phyloP scores from a whole-genome alignment of 2,888 invertebrate species.

The Diadegma fenestrale region DNA sequence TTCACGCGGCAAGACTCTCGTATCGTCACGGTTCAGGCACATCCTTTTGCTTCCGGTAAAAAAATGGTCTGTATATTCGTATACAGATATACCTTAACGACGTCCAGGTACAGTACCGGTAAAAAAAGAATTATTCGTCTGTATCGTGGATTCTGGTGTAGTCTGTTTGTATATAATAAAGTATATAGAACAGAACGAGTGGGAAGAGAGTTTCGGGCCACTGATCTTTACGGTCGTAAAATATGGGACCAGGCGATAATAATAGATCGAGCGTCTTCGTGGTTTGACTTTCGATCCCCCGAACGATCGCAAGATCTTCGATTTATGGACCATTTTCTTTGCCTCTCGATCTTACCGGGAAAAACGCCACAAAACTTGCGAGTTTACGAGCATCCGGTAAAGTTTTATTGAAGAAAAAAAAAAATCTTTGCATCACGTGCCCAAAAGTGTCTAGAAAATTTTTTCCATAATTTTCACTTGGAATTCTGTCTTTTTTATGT shows the following conservation, averaged over 20 bases:
- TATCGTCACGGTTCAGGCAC: conserved; percentile 67
- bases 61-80: neutral
- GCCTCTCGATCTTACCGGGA: neutral
- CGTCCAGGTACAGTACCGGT: conserved; percentile 15
- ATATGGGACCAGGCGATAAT: conserved; percentile 27
- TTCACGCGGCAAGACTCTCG: conserved; percentile 69
- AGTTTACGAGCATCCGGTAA: conserved; percentile 20
- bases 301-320: conserved; percentile 4
- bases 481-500: neutral
- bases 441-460: neutral
- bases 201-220: conserved; percentile 76
- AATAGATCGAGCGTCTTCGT: conserved; percentile 17
- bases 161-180: conserved; percentile 8
- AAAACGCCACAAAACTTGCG: neutral
- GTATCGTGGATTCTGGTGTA: conserved; percentile 30
- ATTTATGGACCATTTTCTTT: conserved; percentile 18
- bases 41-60: conserved; percentile 68
- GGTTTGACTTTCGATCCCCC: conserved; percentile 12
- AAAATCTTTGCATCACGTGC: neutral
- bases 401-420: conserved; percentile 12
- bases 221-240: conserved; percentile 75
- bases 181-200: conserved; percentile 50
- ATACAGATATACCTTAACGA: conserved; percentile 7
- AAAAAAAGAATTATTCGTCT: conserved; percentile 35
- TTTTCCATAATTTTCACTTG: neutral